Base-by-base conservation (phyloP, 92 coral and sea anemone genomes). In the Porites rus region DNA sequence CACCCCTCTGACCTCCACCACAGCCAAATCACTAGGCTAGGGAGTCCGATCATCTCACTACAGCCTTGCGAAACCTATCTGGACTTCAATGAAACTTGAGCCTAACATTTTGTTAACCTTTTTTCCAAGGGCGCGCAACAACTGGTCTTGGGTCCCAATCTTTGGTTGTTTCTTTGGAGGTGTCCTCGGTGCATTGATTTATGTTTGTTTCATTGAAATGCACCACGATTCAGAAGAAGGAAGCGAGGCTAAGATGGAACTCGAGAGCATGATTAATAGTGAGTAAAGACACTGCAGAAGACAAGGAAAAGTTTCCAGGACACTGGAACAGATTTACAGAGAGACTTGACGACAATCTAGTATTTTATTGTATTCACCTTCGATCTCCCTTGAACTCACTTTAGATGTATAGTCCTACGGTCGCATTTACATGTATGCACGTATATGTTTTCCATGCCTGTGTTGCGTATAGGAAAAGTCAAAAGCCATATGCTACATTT, bases 91-190 rank as follows among this genome's bases (percentile, higher is more conserved):
- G 46, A 38, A 38, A 38, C 46, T 17, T 31, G 6, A 7, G 8
- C 6, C 4, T 25, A 12, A 70, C 1, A 31, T 8, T 2, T 31
- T 28, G 7, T 7, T 16, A 31, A 2, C 16, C 51, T 65, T 7
- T 1, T 51, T 70, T 71, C 56, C 74, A 87, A 91, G 94, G 51
- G 98, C 77, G 9, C 72, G 90, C 38, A 81, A 92, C 71, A 80
- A 92, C 50, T 94, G 98, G 98, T 80, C 92, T 16, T 94, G 98
- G 98, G 92, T 94, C 1, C 98, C 98, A 31, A 70, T 91, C n/a
- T n/a, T 91, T 0, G 94, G 84, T 10, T 78, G 94, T 54, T 80
- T 88, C 50, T 60, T 88, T 78, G 94, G 94, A 0, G 94, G 92
- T n/a, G 83, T 88, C 20, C 68, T 84, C 18, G 94, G 94, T 10